Conservation (phyloP, 2,113 vertebrate genomes). For the Acanthochromis polyacanthus region DNA sequence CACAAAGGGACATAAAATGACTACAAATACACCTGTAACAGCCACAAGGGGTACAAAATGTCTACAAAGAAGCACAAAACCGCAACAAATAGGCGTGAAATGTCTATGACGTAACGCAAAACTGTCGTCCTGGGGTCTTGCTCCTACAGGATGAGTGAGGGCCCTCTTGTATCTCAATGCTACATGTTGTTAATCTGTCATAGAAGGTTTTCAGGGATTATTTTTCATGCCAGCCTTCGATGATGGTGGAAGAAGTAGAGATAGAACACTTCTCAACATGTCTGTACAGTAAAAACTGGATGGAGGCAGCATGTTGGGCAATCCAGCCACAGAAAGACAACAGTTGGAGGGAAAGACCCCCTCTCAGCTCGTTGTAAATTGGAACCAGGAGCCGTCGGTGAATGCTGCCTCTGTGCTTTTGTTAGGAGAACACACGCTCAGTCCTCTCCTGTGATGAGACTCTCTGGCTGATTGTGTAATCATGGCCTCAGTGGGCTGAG, state of each 20-base stretch:
- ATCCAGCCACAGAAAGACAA: conserved; percentile 53
- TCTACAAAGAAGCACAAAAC: too few species aligned
- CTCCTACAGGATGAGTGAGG: too few species aligned
- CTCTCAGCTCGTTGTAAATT: conserved; percentile 65
- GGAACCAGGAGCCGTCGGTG: conserved; percentile 76
- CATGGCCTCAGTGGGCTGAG: conserved; percentile 59
- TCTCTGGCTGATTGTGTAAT: conserved; percentile 66
- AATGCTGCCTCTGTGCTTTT: conserved; percentile 79
- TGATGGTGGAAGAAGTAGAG: background rate
- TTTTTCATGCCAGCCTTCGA: background rate
- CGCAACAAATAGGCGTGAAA: too few species aligned
- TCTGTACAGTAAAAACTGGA: background rate
- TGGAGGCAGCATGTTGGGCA: conserved; percentile 41
- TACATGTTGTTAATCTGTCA: too few species aligned
- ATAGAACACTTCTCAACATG: too few species aligned
- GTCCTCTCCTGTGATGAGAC: conserved; percentile 49
- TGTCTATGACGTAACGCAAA: too few species aligned
- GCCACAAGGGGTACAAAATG: too few species aligned
- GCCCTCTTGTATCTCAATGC: too few species aligned
- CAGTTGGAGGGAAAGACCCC: conserved; percentile 25
- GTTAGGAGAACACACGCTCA: conserved; percentile 47
- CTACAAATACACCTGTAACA: too few species aligned
- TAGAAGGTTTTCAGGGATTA: background rate
- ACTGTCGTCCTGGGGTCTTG: too few species aligned
- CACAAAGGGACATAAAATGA: too few species aligned